Base-by-base conservation (phyloP, 2,113 vertebrate genomes). In the Pheucticus melanocephalus region DNA sequence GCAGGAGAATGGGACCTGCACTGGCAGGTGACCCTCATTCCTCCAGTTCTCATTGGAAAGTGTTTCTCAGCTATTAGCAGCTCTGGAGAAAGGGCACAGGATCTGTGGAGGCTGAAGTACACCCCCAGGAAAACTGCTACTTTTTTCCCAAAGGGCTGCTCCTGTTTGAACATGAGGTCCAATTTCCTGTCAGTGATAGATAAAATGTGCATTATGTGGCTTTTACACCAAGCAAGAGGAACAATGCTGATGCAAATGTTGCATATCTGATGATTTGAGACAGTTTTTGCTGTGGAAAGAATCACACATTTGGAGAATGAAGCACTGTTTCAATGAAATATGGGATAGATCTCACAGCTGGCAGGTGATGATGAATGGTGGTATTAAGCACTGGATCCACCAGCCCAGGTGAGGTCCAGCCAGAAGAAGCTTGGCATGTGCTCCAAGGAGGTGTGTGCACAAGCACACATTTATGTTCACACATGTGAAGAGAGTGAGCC, bases 331-430 rank as follows among this genome's bases (percentile, higher is more conserved):
- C 30, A 35, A 6, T n/a, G 44, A 39, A 68, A 40, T 18, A 33
- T 0, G 3, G 27, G n/a, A 20, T 2, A 3, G 0, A 2, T 15
- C 16, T 71, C 39, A 23, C 21, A 7, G 19, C 2, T 40, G 25
- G 31, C n/a, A 47, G 30, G 15, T 2, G 3, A 15, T 11, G 37
- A 60, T n/a, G 40, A 30, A 37, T 18, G 8, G 7, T 30, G 25
- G 11, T 22, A 25, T 6, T 9, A 15, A 51, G 11, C n/a, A 45
- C 19, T 50, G 54, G 39, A 45, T 35, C 31, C 21, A 21, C 20
- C n/a, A 69, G 35, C 31, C 15, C 24, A 15, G 11, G 22, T 19
- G 56, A 21, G 12, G 25, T n/a, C 18, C 57, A 54, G 31, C 4
- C 57, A 60, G 54, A 23, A 44, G 42, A 39, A 28, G 35, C 31